phyloP scores from a whole-genome alignment of 2,888 invertebrate species.

The Argyra leucocephala region DNA sequence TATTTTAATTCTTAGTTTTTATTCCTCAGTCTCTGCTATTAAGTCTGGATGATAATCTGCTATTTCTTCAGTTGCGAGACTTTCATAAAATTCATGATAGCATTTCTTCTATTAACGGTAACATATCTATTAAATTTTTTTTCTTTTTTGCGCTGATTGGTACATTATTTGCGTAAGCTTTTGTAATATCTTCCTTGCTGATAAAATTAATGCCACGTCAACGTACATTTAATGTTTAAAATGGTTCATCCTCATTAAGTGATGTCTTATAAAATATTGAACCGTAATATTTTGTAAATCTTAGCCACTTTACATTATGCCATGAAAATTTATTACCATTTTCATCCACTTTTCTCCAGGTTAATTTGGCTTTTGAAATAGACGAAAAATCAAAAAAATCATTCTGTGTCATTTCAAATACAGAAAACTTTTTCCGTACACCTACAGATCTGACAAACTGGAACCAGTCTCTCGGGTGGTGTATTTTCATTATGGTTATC shows the following conservation, averaged over 20 bases:
- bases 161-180: too few species aligned
- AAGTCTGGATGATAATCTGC: not conserved
- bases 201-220: not conserved
- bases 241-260: not conserved
- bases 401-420: not conserved
- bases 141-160: not conserved
- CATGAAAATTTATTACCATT: slow-evolving; percentile 1
- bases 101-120: not conserved
- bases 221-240: not conserved
- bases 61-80: not conserved
- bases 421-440: not conserved
- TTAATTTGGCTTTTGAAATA: not conserved
- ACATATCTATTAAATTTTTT: not conserved
- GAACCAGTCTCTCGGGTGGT: not conserved
- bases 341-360: not conserved
- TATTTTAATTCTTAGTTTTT: too few species aligned
- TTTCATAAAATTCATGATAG: not conserved
- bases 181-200: too few species aligned
- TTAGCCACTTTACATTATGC: not conserved
- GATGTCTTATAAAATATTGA: not conserved
- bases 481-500: not conserved
- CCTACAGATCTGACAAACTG: not conserved
- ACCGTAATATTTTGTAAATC: not conserved
- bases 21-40: not conserved
- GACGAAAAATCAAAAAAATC: not conserved